Percentiles rank a stretch among this genome's conserved stretches.
Conservation (phyloP, 2,797 vertebrate genomes). For the Nyctalus aviator region DNA sequence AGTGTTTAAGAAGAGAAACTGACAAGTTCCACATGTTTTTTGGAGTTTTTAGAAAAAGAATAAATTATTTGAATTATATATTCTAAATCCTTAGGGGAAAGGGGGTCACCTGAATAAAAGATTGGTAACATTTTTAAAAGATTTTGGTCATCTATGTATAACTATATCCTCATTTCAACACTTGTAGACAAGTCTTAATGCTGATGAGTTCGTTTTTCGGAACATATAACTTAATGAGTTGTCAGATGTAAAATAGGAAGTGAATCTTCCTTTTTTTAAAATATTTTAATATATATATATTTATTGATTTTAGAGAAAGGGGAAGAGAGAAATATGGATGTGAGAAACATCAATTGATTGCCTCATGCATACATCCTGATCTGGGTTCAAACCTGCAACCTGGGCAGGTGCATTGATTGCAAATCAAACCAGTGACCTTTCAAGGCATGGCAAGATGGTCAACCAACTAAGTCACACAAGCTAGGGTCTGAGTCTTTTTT, state of each 20-base stretch:
- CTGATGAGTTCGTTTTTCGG: slow-evolving; percentile 65
- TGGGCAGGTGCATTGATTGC: no score
- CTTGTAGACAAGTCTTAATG: slow-evolving; percentile 62
- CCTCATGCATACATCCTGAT: no score
- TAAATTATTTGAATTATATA: slow-evolving; percentile 28
- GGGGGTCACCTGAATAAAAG: background rate
- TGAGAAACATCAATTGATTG: no score
- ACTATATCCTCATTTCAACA: slow-evolving; percentile 54
- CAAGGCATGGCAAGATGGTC: no score
- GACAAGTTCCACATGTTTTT: slow-evolving; percentile 15
- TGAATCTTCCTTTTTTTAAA: slow-evolving; percentile 57
- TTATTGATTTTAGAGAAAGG: no score
- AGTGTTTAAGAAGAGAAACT: slow-evolving; percentile 46
- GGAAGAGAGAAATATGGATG: no score
- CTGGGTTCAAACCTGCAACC: no score
- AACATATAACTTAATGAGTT: slow-evolving; percentile 68
- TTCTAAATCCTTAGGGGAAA: slow-evolving; percentile 45
- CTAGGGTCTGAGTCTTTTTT: no score
- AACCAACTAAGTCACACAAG: no score
- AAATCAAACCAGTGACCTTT: no score
- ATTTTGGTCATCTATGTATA: slow-evolving; percentile 45
- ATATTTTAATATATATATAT: no score
- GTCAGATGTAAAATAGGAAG: slow-evolving; percentile 68
- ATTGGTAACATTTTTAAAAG: slow-evolving; percentile 54
- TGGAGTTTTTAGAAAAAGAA: slow-evolving; percentile 44